Evolutionary conservation across 2,113 vertebrate species (phyloP), one percentile per base, ranked within the genome.

Genomic region (Chaenogobius annularis): DNA sequence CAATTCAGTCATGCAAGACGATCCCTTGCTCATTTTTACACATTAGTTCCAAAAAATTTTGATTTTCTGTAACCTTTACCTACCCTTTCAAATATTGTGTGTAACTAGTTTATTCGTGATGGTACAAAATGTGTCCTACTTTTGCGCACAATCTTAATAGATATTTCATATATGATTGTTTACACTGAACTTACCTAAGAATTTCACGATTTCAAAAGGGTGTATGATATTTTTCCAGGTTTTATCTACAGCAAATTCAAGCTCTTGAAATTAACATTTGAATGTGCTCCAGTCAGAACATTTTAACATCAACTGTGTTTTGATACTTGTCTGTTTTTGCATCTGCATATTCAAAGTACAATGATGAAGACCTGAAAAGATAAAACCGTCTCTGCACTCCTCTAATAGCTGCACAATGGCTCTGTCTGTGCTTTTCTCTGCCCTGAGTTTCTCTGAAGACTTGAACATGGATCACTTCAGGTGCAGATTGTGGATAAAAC

Each of bases 311-410:
- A 14, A 35, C 58, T 35, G 7, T 35, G 2, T 59, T 31, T 31
- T 31, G n/a, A n/a, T n/a, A n/a, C n/a, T n/a, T n/a, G n/a, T n/a
- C n/a, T n/a, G n/a, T n/a, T 37, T 35, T 8, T 43, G 35, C 56
- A 31, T 31, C 12, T 86, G 72, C 78, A 86, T 86, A 89, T 66
- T 63, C 80, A 91, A 90, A 91, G 75, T 35, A 52, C 17, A n/a
- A 0, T 19, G 50, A 67, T 20, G 20, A 62, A 52, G 37, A 7
- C 11, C 63, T 65, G 58, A n/a, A 66, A 55, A 84, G 87, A 92
- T 85, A 87, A 74, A 64, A 77, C 19, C 1, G 1, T 6, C 9
- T 3, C 62, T 54, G n/a, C 35, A 35, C 14, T 37, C 23, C 54
- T 63, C 22, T 23, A 19, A 47, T 66, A 47, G 58, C 63, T 43